phyloP scores from a whole-genome alignment of 2,797 vertebrate species.

The Sebastes iracundus region DNA sequence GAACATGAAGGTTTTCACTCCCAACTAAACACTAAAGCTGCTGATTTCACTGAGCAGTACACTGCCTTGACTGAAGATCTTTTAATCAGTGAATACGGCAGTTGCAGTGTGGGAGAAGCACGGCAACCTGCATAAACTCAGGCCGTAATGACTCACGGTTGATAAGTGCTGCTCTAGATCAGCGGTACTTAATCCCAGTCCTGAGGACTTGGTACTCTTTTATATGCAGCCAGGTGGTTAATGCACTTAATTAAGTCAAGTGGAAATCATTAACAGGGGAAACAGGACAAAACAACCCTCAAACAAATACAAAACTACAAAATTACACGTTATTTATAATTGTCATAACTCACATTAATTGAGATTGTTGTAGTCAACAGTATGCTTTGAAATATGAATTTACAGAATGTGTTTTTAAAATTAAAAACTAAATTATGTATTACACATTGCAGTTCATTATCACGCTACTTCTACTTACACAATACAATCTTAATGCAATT shows the following conservation, averaged over 20 bases:
- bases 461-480: no score
- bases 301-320: background rate
- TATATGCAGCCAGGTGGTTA: conserved; percentile 22
- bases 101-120: background rate
- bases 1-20: background rate
- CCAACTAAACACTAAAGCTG: background rate
- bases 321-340: background rate
- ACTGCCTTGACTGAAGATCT: background rate
- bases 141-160: conserved; percentile 13
- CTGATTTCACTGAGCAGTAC: background rate
- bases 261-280: background rate
- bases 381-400: background rate
- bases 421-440: background rate
- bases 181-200: conserved; percentile 15
- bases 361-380: background rate
- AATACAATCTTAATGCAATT: no score
- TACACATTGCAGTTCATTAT: background rate
- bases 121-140: background rate
- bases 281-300: background rate
- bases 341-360: background rate
- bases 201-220: background rate
- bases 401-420: background rate
- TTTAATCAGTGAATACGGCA: background rate
- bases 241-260: conserved; percentile 22
- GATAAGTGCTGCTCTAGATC: conserved; percentile 14